phyloP scores from a whole-genome alignment of 1,140 invertebrate genomes.

The Phthorimaea operculella region DNA sequence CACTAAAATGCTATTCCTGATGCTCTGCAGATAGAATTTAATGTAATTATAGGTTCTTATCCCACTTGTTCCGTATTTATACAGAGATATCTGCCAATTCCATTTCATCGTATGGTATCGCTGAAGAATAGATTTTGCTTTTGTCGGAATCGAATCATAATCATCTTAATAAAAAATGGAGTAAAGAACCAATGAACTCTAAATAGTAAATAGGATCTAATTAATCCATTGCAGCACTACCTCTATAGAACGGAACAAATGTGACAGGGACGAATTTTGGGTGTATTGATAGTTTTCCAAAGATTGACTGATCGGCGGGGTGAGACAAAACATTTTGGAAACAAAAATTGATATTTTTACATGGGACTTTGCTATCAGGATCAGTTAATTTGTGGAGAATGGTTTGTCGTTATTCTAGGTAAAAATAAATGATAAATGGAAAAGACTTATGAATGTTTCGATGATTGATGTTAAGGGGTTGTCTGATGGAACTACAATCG shows the following conservation, averaged over 20 bases:
- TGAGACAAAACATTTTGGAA: not conserved
- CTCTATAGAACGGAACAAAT: not conserved
- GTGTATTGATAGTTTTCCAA: not conserved
- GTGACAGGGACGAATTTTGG: not conserved
- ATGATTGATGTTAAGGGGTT: not conserved
- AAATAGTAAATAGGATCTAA: no score
- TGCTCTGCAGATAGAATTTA: no score
- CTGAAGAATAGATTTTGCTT: no score
- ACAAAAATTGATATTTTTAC: not conserved
- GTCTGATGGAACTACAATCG: no score
- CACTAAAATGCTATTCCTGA: no score
- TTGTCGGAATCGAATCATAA: no score
- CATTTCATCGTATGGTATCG: no score
- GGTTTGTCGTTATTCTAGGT: not conserved
- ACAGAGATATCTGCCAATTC: no score
- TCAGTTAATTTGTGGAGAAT: not conserved
- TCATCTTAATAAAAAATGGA: no score
- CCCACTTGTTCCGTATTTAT: no score
- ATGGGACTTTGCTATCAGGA: not conserved
- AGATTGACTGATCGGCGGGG: not conserved
- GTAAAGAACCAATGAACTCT: no score
- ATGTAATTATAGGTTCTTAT: no score
- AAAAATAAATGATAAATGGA: not conserved
- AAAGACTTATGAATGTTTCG: not conserved
- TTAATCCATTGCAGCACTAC: not conserved